Base-by-base conservation (phyloP, 2,113 vertebrate genomes). In the Apistogramma diplotaenia region DNA sequence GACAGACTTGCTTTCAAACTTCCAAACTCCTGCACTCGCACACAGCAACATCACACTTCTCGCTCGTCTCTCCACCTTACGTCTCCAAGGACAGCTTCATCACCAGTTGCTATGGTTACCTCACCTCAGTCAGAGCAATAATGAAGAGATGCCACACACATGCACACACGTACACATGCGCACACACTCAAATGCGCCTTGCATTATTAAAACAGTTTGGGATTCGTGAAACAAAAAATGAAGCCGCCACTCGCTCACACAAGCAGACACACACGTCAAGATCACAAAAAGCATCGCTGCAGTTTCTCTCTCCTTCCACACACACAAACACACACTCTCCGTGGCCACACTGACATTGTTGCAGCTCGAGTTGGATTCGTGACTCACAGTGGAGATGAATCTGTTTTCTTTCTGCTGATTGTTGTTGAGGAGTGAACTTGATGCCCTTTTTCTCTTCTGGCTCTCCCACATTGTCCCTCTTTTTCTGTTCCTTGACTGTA, bases 41-140 rank as follows among this genome's bases (percentile, higher is more conserved):
- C 71, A 31, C 76, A 27, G 62, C 49, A 70, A 70, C 75, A 56
- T 81, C 81, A 71, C 82, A 85, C 58, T 78, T 81, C 86, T 81
- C 86, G 85, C 82, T 90, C 83, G 82, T 84, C 79, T 88, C 78
- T 74, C 77, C 82, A 90, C 87, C 87, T 87, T 67, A 60, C 77
- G 54, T 93, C 92, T 91, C 91, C 85, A 89, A 93, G 87, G 90
- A 92, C 81, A 85, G 79, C 91, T 90, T 91, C 86, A 90, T 91
- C 91, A 90, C 88, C 82, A 91, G 93, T 94, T 93, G 83, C 93
- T 84, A 94, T 94, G 89, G 93, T 93, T 88, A 93, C 93, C 75
- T 65, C 54, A 81, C 82, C 86, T 89, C 77, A 82, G 84, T 89
- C 62, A 49, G 74, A 60, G 74, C 80, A 85, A 27, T 87, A 81